phyloP scores from a whole-genome alignment of 2,113 vertebrate species.

The Scalopus aquaticus region DNA sequence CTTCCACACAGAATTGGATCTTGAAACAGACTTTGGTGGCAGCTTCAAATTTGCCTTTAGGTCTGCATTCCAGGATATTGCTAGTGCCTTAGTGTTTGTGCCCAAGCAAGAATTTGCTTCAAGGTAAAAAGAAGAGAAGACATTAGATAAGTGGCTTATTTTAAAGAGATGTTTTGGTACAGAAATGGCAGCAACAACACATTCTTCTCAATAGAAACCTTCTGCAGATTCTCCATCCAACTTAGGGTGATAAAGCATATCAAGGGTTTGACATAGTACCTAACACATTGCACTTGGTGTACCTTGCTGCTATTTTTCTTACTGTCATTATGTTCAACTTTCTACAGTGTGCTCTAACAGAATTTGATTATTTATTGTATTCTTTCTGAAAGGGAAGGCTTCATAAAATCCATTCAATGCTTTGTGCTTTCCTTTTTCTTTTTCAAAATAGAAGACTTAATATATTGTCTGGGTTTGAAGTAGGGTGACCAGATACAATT shows the following conservation, averaged over 20 bases:
- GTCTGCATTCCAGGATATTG: background rate
- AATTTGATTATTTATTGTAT: background rate
- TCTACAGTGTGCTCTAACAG: background rate
- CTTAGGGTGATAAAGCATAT: background rate
- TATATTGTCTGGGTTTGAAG: background rate
- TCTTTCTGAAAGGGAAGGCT: conserved; percentile 32
- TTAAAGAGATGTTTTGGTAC: conserved; percentile 8
- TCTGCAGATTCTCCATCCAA: background rate
- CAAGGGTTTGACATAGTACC: background rate
- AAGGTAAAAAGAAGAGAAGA: background rate
- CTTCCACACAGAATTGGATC: background rate
- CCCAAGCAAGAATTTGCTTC: background rate
- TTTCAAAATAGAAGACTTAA: background rate
- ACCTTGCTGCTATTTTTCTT: background rate
- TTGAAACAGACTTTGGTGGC: background rate
- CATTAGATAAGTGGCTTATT: conserved; percentile 18
- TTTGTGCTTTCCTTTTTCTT: background rate
- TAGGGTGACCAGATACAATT: background rate
- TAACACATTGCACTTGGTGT: background rate
- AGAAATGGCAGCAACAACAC: background rate
- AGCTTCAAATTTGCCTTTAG: background rate
- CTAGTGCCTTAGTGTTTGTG: background rate
- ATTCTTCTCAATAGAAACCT: background rate
- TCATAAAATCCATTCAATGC: background rate
- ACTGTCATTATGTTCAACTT: background rate